phyloP scores from a whole-genome alignment of 2,797 vertebrate genomes.

The Sphenopsis melanotis region DNA sequence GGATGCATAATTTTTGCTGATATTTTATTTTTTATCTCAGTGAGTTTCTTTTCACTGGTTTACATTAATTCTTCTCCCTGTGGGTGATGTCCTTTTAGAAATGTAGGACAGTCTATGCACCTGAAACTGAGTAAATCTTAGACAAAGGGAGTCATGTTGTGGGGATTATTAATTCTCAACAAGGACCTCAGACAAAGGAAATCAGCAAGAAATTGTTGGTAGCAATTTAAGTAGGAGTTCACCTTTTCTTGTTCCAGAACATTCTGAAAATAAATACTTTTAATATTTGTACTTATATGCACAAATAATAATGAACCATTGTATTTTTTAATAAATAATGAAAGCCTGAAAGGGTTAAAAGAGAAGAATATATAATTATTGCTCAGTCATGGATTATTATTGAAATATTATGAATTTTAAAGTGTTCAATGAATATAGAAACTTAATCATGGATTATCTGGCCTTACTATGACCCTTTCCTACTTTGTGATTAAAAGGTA shows the following conservation, averaged over 20 bases:
- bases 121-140: background rate
- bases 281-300: background rate
- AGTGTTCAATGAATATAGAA: background rate
- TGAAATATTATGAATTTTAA: background rate
- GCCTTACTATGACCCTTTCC: background rate
- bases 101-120: background rate
- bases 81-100: background rate
- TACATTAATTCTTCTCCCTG: background rate
- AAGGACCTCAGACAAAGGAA: background rate
- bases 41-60: background rate
- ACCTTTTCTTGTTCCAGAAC: background rate
- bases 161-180: background rate
- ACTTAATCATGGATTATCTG: background rate
- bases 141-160: background rate
- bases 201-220: background rate
- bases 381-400: background rate
- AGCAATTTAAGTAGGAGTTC: background rate
- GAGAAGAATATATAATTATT: background rate
- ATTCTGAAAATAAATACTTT: background rate
- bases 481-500: background rate
- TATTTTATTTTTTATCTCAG: background rate
- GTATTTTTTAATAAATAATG: background rate
- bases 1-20: background rate
- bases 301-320: background rate
- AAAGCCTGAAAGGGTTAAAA: background rate